These are phyloP conservation scores for Enteromius mattozi DNA, from an alignment of 2,797 vertebrate genomes.

Conservation along the genomic window DNA sequence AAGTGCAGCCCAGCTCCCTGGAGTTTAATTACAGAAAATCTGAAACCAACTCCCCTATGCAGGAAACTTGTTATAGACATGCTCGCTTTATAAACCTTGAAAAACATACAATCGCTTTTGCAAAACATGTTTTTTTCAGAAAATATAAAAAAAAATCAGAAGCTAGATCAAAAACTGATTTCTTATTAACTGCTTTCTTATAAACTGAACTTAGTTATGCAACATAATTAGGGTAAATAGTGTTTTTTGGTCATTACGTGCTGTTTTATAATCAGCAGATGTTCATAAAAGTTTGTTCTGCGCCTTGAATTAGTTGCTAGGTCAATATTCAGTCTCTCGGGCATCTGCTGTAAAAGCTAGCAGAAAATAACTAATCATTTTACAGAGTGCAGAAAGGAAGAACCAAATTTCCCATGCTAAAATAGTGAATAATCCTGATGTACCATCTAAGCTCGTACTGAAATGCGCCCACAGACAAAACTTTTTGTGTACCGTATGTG, in stretches of 20 bases:
- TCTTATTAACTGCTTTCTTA: neutral
- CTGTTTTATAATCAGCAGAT: conserved; percentile 14
- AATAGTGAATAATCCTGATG: neutral
- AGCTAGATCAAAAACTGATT: neutral
- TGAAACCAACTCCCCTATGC: conserved; percentile 15
- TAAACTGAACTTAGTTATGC: conserved; percentile 5
- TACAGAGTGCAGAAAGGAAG: neutral
- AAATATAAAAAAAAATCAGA: neutral
- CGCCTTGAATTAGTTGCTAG: neutral
- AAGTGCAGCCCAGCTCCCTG: conserved; percentile 23
- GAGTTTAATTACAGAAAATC: conserved; percentile 55
- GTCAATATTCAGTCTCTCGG: conserved; percentile 15
- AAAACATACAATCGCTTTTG: conserved; percentile 29
- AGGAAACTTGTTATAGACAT: conserved; percentile 13
- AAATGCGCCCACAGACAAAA: neutral
- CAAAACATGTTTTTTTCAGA: neutral
- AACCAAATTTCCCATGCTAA: neutral
- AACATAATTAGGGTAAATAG: neutral
- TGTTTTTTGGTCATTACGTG: neutral
- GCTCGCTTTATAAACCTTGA: conserved; percentile 23
- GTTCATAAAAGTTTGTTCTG: neutral
- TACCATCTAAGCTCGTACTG: neutral
- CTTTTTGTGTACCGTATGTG: conserved; percentile 84
- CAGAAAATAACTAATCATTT: conserved; percentile 7
- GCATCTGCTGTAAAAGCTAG: conserved; percentile 20